Conservation (phyloP, 2,113 vertebrate genomes). For the Tychaedon coryphoeus region DNA sequence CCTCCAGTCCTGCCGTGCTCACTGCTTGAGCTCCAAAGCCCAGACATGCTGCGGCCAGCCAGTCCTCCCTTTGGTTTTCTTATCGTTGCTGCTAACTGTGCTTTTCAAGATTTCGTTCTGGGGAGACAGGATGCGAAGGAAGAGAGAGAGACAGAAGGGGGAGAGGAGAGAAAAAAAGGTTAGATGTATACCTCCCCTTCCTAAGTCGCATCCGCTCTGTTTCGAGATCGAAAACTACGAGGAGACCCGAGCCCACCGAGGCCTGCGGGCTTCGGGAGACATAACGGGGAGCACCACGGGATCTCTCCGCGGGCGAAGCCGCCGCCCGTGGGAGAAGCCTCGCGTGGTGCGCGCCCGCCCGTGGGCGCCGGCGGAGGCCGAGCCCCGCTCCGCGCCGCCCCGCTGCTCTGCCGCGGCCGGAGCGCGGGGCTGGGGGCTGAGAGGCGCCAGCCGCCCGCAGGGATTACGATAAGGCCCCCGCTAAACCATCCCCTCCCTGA, state of each 20-base stretch:
- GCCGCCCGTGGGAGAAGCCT: not conserved
- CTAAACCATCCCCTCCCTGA: not conserved
- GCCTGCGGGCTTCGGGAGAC: not conserved
- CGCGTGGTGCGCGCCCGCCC: not conserved
- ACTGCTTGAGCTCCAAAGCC: conserved; percentile 98
- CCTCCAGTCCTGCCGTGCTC: conserved; percentile 68
- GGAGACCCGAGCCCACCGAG: not conserved
- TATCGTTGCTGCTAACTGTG: conserved; percentile 88
- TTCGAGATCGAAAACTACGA: not conserved
- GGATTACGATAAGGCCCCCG: accelerated
- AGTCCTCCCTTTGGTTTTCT: conserved; percentile 98
- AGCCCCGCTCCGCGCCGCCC: too few relatives aligned
- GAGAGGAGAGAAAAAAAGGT: not conserved
- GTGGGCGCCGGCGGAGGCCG: too few relatives aligned
- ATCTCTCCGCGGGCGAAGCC: not conserved
- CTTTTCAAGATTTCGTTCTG: conserved; percentile 94
- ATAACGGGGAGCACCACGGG: not conserved
- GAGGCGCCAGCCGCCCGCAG: not conserved
- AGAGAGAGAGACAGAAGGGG: not conserved
- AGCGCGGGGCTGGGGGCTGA: not conserved
- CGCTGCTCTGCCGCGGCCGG: not conserved
- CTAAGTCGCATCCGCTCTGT: not conserved
- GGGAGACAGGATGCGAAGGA: conserved; percentile 6
- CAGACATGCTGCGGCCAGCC: conserved; percentile 99
- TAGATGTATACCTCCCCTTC: not conserved